A percentile compares a stretch with the other conserved stretches of the same genome.
phyloP scores from a whole-genome alignment of 2,888 invertebrate species.

The Apamea crenata region DNA sequence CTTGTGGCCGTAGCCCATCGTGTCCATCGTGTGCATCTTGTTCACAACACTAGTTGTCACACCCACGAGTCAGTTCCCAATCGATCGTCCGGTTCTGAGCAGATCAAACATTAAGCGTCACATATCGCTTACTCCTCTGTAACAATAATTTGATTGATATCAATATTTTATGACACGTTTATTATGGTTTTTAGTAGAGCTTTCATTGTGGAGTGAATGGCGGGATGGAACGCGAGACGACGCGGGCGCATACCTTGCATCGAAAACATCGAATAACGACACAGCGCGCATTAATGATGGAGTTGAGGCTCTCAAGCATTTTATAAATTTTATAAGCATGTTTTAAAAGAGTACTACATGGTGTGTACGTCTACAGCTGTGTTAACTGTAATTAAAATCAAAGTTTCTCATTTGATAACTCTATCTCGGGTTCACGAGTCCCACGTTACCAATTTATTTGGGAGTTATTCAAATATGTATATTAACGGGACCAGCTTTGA shows the following conservation, averaged over 20 bases:
- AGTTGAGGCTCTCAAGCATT: conserved; percentile 13
- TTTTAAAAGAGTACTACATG: not conserved
- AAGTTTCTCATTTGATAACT: conserved; percentile 11
- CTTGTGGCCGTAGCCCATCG: conserved; percentile 91
- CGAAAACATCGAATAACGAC: conserved; percentile 62
- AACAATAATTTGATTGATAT: conserved; percentile 62
- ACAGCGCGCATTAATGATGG: conserved; percentile 68
- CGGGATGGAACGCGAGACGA: conserved; percentile 29
- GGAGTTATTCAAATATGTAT: conserved; percentile 46
- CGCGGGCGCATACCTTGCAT: conserved; percentile 70
- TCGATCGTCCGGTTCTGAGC: conserved; percentile 41
- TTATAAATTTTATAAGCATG: not conserved
- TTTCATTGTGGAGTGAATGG: conserved; percentile 62
- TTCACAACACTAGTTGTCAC: conserved; percentile 69
- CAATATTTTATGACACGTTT: conserved; percentile 33
- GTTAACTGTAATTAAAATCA: not conserved
- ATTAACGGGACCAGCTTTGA: conserved; percentile 54
- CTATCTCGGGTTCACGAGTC: conserved; percentile 6
- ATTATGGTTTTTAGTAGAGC: conserved; percentile 47
- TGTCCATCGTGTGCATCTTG: conserved; percentile 91
- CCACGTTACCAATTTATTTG: conserved; percentile 41
- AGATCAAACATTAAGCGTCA: conserved; percentile 54
- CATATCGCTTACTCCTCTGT: conserved; percentile 70
- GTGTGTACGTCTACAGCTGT: not conserved
- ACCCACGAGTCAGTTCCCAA: conserved; percentile 54